A percentile compares a stretch with the other conserved stretches of the same genome.
Conservation (phyloP, 2,113 vertebrate species). For the Isichthys henryi region DNA sequence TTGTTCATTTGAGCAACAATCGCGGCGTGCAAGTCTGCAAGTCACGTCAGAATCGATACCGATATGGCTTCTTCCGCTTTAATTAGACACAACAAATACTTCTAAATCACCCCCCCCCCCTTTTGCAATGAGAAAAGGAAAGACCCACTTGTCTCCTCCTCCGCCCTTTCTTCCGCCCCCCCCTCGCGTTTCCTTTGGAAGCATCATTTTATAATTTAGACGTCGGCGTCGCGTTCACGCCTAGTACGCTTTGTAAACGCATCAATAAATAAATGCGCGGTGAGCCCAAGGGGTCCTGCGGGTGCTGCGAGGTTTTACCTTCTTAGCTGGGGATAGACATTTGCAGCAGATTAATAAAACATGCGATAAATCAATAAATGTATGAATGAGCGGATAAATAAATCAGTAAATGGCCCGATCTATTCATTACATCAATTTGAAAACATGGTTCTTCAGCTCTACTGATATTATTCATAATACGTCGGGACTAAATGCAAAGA, state of each 20-base stretch:
- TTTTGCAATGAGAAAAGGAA: not conserved
- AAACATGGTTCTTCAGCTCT: not conserved
- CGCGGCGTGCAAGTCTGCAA: constrained; percentile 40
- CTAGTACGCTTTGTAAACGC: not conserved
- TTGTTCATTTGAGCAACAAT: constrained; percentile 72
- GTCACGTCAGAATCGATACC: constrained; percentile 22
- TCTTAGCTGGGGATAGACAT: not conserved
- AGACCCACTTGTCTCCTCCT: constrained; percentile 12
- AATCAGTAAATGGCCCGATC: not conserved
- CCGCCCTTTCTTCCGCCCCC: constrained; percentile 23
- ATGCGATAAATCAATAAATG: not conserved
- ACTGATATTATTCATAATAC: not conserved
- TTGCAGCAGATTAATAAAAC: constrained; percentile 17
- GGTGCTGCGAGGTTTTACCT: not conserved
- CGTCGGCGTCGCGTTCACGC: not conserved
- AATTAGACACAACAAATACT: constrained; percentile 24
- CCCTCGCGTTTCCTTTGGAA: constrained; percentile 8
- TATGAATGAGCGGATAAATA: not conserved
- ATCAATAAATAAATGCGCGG: constrained; percentile 14
- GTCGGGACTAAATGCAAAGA: not conserved
- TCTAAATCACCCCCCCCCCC: not conserved
- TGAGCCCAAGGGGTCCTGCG: not conserved
- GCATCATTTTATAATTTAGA: constrained; percentile 6
- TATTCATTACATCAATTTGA: not conserved
- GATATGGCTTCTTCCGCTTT: constrained; percentile 19